phyloP scores from a whole-genome alignment of 1,140 invertebrate species.

The Panonychus citri region DNA sequence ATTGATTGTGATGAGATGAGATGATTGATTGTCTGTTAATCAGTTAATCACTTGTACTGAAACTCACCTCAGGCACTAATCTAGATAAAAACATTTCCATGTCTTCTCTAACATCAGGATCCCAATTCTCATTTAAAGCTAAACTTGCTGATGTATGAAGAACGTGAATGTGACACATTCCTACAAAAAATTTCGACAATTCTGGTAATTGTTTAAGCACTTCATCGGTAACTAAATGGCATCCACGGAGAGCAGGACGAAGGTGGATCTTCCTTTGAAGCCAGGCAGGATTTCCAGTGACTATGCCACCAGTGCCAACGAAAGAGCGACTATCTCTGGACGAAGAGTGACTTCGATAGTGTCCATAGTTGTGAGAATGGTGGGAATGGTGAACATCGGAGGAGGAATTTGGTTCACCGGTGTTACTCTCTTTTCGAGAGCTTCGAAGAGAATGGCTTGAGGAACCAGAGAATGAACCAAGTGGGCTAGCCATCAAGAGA shows the following conservation, averaged over 20 bases:
- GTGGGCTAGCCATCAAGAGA: no score
- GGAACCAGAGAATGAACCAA: no score
- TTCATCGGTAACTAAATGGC: slow-evolving; percentile 83
- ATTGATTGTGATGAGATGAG: not conserved
- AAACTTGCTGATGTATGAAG: slow-evolving; percentile 90
- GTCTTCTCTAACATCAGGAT: slow-evolving; percentile 80
- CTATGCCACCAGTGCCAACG: slow-evolving; percentile 5
- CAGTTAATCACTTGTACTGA: not conserved
- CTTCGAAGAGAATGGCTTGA: no score
- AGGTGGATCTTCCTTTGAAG: slow-evolving; percentile 87
- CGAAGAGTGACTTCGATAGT: not conserved
- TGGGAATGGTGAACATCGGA: not conserved
- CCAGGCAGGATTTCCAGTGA: slow-evolving; percentile 40
- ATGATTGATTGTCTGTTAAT: not conserved
- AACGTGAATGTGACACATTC: slow-evolving; percentile 87
- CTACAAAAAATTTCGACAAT: slow-evolving; percentile 69
- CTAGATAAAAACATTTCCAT: slow-evolving; percentile 98
- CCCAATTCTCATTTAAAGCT: slow-evolving; percentile 91
- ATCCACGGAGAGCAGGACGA: slow-evolving; percentile 71
- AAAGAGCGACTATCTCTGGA: slow-evolving; percentile 1
- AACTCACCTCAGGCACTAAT: slow-evolving; percentile 65
- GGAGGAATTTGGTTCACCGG: no score
- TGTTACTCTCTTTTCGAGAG: no score
- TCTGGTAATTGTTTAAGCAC: slow-evolving; percentile 77
- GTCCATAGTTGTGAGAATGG: not conserved